A percentile compares a stretch with the other conserved stretches of the same genome.
Conservation (phyloP, 2,113 vertebrate genomes). For the Speoplatyrhinus poulsoni region DNA sequence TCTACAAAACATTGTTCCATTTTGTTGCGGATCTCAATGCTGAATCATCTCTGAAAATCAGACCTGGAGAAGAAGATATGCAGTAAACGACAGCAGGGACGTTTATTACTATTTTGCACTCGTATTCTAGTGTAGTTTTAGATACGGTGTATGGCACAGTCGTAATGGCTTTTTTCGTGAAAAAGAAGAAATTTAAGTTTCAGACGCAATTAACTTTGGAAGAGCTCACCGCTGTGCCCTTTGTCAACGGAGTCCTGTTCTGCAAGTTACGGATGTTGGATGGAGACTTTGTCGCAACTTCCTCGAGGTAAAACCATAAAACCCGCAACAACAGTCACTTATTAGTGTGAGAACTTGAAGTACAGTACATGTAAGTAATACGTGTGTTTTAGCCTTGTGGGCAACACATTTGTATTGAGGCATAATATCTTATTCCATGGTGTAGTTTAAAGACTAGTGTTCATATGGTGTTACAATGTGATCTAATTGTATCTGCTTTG, state of each 20-base stretch:
- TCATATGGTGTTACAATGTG: not conserved
- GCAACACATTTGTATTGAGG: no score
- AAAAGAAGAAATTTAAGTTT: conserved; percentile 99
- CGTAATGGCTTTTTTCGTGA: conserved; percentile 93
- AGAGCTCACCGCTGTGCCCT: conserved; percentile 92
- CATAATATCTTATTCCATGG: no score
- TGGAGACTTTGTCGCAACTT: conserved; percentile 89
- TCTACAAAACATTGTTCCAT: not conserved
- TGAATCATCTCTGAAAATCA: conserved; percentile 35
- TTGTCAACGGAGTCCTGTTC: conserved; percentile 96
- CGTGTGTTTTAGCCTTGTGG: no score
- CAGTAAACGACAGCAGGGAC: not conserved
- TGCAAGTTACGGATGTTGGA: conserved; percentile 94
- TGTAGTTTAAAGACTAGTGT: no score
- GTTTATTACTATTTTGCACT: not conserved
- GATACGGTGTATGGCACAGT: not conserved
- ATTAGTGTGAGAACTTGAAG: not conserved
- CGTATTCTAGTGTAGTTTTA: not conserved
- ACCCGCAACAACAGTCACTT: not conserved
- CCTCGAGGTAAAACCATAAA: conserved; percentile 81
- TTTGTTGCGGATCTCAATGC: conserved; percentile 35
- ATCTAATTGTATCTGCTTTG: not conserved
- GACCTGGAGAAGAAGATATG: conserved; percentile 36
- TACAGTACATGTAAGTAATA: not conserved
- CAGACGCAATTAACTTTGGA: conserved; percentile 94